Evolutionary conservation across 2,113 vertebrate species (phyloP), one percentile per base, ranked within the genome.

Genomic region (Potamarius usumacintae): DNA sequence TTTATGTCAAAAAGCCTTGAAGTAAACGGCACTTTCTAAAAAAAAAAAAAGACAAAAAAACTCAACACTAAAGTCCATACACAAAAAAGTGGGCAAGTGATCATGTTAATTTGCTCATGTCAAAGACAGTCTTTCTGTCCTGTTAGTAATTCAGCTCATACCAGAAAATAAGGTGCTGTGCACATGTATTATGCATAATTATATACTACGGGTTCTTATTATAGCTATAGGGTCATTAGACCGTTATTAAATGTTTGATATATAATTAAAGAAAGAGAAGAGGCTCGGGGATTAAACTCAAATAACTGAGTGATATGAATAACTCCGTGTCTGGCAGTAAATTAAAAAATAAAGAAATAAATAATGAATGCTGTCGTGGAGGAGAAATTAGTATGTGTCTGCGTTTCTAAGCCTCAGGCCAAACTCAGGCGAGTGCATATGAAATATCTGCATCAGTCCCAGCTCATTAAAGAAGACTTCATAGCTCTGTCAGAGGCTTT

Each of bases 391-490:
- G 67, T 86, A 86, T 85, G 81, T 84, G 30, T 42, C 79, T 90
- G 69, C 71, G 69, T 85, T 62, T 86, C 81, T 85, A 42, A 88
- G 85, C 90, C 89, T 72, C 82, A 6, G 87, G 90, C 82, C 72
- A 82, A 85, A 85, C 83, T 80, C 78, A 89, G 65, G 72, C n/a
- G 55, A 76, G 87, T 30, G 85, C 74, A 34, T 67, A 62, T 22
- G 57, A 52, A 76, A 62, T 83, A 87, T 84, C 87, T 91, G 87
- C 79, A 85, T 83, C 69, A 84, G 87, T 82, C 85, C 50, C 76
- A 42, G 74, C 87, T 91, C 87, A 88, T 91, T 91, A 88, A 83
- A 83, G 78, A 60, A 82, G 57, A 80, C 52, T 76, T 88, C 58
- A 85, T 77, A 82, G 52, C 27, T 30, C 52, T 69, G 72, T 79